These are phyloP conservation scores for Canis aureus DNA, from an alignment of 2,113 vertebrate genomes.

Conservation along the genomic window DNA sequence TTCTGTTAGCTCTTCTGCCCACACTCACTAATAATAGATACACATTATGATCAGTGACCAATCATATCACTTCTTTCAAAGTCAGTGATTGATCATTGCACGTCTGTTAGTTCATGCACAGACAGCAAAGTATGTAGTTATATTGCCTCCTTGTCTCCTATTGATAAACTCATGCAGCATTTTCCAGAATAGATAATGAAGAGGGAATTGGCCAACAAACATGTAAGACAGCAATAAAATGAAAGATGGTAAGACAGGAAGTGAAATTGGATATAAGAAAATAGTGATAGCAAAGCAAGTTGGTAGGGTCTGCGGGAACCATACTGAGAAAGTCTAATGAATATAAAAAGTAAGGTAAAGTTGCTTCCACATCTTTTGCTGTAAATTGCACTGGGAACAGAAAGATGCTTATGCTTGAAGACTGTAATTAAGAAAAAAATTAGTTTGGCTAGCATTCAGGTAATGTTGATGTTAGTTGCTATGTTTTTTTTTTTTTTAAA, in stretches of 20 bases:
- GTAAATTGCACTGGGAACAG: background rate
- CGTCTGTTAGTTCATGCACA: background rate
- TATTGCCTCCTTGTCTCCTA: background rate
- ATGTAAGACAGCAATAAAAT: background rate
- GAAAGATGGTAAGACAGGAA: background rate
- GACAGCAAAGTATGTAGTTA: background rate
- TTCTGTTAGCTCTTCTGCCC: background rate
- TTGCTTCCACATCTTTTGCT: background rate
- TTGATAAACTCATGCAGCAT: background rate
- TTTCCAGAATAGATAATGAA: background rate
- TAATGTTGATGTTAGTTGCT: background rate
- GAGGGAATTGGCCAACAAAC: background rate
- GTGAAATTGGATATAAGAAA: background rate
- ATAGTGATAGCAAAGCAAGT: background rate
- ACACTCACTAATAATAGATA: background rate
- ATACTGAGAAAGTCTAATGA: background rate
- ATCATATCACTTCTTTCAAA: background rate
- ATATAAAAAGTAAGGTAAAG: background rate
- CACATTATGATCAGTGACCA: background rate
- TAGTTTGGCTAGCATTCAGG: background rate
- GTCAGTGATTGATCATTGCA: rapidly evolving
- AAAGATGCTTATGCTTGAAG: background rate
- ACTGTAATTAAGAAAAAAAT: background rate
- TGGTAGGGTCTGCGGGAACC: background rate
- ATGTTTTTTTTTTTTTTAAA: background rate